Base-by-base conservation (phyloP, 2,113 vertebrate genomes). In the Trematomus loennbergii region DNA sequence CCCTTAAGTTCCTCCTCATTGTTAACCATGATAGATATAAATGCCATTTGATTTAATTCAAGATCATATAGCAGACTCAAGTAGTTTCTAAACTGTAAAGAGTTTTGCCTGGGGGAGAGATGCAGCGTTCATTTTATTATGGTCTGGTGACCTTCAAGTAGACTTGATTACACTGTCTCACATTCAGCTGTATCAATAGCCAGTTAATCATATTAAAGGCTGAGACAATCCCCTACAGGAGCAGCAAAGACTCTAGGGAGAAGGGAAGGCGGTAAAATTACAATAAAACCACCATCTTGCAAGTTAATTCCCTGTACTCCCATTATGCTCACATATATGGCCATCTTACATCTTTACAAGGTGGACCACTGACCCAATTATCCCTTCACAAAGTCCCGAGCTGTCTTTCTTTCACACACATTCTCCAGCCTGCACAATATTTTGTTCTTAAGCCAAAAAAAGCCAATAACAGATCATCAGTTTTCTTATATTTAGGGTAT, bases 241-340 rank as follows among this genome's bases (percentile, higher is more conserved):
- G 75, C 69, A 87, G 79, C 94, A 73, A 50, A 67, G 68, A 36
- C 67, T 62, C 15, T 15, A 4, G 61, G 57, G 54, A 22, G 12
- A 22, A 9, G 29, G 45, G 18, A 13, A 43, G 29, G 10, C 6
- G n/a, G 20, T 18, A 40, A 52, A 46, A 53, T 1, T 33, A 59
- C 73, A 18, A 33, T 50, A 45, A 78, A 69, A 69, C 15, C 43
- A 5, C 3, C 55, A 5, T 29, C 33, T 53, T 3, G 16, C 20
- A 45, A n/a, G 33, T 67, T 40, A 43, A 61, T 61, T 40, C 11
- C 16, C 67, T 22, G 11, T 8, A 3, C 33, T 22, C 55, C 46
- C 16, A 11, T 64, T 53, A 18, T 15, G 17, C 46, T 67, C 25
- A 29, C 22, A 49, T 67, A 20, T 0, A 59, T 3, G 12, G n/a